A percentile compares a stretch with the other conserved stretches of the same genome.
phyloP scores from a whole-genome alignment of 2,113 vertebrate genomes.

The Paramisgurnus dabryanus region DNA sequence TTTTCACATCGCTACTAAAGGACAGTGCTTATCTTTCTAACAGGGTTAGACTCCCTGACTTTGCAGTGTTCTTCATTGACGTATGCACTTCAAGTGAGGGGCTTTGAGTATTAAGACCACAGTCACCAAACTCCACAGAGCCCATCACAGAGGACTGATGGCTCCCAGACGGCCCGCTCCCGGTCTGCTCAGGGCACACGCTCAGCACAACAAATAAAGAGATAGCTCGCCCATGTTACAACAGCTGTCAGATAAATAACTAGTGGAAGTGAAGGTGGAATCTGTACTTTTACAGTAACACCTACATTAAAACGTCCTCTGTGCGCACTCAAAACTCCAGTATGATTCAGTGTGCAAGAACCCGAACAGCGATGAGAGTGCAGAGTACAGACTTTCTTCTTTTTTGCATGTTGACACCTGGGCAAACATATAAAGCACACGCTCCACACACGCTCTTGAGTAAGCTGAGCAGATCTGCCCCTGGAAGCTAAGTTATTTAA shows the following conservation, averaged over 20 bases:
- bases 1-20: too few relatives aligned
- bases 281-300: slow-evolving; percentile 38
- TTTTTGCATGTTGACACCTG: slow-evolving; percentile 29
- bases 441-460: slow-evolving; percentile 57
- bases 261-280: slow-evolving; percentile 68
- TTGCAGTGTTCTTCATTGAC: slow-evolving; percentile 25
- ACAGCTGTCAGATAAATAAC: slow-evolving; percentile 70
- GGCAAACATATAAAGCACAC: slow-evolving; percentile 36
- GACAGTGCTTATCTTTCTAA: too few relatives aligned
- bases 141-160: slow-evolving; percentile 68
- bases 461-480: slow-evolving; percentile 71
- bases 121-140: slow-evolving; percentile 63
- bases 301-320: slow-evolving; percentile 8
- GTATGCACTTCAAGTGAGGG: slow-evolving; percentile 26
- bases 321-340: not conserved
- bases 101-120: slow-evolving; percentile 65
- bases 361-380: not conserved
- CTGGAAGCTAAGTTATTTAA: slow-evolving; percentile 81
- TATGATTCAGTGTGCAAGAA: not conserved
- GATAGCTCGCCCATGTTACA: slow-evolving; percentile 58
- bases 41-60: slow-evolving; percentile 49
- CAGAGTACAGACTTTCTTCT: not conserved
- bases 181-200: slow-evolving; percentile 61
- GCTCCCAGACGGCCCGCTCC: slow-evolving; percentile 66
- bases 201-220: slow-evolving; percentile 69